These are phyloP conservation scores for Umimayanthus chanpuru DNA, from an alignment of 92 coral and sea anemone species.

Conservation along the genomic window DNA sequence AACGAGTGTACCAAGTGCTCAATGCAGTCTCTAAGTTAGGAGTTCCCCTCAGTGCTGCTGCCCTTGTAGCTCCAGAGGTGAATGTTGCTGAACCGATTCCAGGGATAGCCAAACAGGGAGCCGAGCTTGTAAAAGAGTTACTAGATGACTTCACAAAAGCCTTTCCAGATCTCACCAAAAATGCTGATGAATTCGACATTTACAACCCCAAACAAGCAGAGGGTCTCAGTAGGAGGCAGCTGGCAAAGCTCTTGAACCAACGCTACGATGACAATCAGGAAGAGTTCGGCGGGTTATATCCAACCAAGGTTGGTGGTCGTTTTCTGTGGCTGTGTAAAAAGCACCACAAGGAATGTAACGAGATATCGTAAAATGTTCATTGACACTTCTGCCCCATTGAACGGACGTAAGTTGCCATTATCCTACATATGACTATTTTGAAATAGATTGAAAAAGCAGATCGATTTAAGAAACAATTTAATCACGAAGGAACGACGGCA, in stretches of 20 bases:
- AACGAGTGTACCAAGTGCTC: neutral
- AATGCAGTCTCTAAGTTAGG: neutral
- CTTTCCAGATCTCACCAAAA: neutral
- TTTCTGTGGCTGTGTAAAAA: neutral
- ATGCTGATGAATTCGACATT: neutral
- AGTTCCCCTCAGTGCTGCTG: conserved; percentile 3
- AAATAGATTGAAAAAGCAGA: too few species aligned
- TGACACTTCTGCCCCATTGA: too few species aligned
- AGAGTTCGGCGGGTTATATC: neutral
- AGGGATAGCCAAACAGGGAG: neutral
- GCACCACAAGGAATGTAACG: neutral
- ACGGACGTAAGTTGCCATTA: too few species aligned
- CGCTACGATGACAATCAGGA: neutral
- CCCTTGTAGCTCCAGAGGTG: neutral
- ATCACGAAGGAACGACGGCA: too few species aligned
- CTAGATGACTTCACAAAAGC: neutral
- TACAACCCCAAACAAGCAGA: neutral
- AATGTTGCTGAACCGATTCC: neutral
- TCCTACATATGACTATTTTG: too few species aligned
- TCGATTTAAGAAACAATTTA: too few species aligned
- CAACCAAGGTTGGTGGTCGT: neutral
- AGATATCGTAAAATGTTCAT: neutral
- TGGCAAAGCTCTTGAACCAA: neutral
- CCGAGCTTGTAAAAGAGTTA: neutral
- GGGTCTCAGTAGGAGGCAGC: neutral